These are phyloP conservation scores for Anabas testudineus DNA, from an alignment of 2,797 vertebrate genomes.

Conservation along the genomic window DNA sequence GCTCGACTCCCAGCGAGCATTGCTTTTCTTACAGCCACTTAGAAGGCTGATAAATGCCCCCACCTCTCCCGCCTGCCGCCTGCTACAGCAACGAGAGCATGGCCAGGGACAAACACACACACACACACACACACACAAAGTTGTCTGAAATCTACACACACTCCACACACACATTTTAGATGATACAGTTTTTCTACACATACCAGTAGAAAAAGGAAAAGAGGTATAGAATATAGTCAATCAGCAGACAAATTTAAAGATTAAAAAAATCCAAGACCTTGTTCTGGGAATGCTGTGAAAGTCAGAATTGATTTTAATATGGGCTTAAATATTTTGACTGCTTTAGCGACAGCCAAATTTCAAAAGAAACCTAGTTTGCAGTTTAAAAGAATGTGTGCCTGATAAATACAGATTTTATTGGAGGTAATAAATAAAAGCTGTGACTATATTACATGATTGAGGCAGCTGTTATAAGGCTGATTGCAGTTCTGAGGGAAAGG, in stretches of 20 bases:
- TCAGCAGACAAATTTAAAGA: conserved; percentile 14
- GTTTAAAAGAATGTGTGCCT: background rate
- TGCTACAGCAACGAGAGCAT: conserved; percentile 51
- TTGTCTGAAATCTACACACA: conserved; percentile 6
- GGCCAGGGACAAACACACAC: conserved; percentile 9
- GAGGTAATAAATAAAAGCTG: background rate
- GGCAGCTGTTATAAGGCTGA: conserved; percentile 1
- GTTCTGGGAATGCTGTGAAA: conserved; percentile 15
- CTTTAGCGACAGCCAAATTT: conserved; percentile 7
- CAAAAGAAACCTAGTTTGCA: background rate
- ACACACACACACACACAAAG: conserved; percentile 6
- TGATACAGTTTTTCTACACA: too few species aligned
- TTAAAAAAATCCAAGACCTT: background rate
- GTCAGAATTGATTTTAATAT: conserved; percentile 6
- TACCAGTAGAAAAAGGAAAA: background rate
- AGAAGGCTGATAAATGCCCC: conserved; percentile 87
- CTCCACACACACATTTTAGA: too few species aligned
- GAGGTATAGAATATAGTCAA: background rate
- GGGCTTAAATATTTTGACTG: conserved; percentile 13
- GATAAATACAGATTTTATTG: conserved; percentile 4
- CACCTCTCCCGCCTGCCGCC: conserved; percentile 36
- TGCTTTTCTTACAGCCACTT: conserved; percentile 88
- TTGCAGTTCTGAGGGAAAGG: background rate
- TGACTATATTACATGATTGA: background rate
- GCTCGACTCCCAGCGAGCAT: conserved; percentile 86